Base-by-base conservation (phyloP, 2,113 vertebrate genomes). In the Melierax canorus region DNA sequence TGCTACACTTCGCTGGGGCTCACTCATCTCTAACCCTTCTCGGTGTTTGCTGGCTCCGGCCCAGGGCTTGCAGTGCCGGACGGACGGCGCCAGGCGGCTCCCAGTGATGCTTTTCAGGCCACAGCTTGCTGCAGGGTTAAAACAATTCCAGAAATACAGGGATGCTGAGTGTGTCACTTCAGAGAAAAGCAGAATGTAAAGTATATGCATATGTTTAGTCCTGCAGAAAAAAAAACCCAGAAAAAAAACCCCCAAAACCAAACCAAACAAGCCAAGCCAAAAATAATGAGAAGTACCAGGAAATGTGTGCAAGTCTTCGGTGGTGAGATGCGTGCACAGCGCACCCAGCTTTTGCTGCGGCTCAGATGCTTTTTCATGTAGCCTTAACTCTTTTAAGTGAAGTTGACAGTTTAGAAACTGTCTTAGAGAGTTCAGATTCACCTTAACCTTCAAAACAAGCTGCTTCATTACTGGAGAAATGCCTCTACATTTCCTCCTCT, bases 71-170 rank as follows among this genome's bases (percentile, higher is more conserved):
- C 95, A 91, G 59, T 60, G 88, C 48, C 11, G 9, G 34, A 1
- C 11, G 20, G 71, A 1, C 30, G 64, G 90, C 79, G 18, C n/a
- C 93, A 97, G 97, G 95, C 38, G 96, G 88, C 96, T 95, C 90
- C 77, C 93, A 22, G 26, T 1, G 67, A 58, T 41, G 72, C 50
- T 66, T 63, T 56, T 53, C 64, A 19, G 63, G 18, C 48, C 41
- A 4, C 27, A 11, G 71, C 41, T 43, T 11, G 34, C 21, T 43
- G 46, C 29, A 7, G 30, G 21, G 5, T 67, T 11, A 10, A 9
- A 68, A 12, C 56, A 16, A 4, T 2, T 6, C 86, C 79, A 58
- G 67, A 26, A 36, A 32, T 2, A 1, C 23, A 1, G 24, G 39
- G 24, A 19, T 81, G 38, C 1, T 0, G 24, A 45, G 27, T 9